These are phyloP conservation scores for Cosmorhoe ocellata DNA, from an alignment of 2,888 invertebrate species.

Conservation along the genomic window DNA sequence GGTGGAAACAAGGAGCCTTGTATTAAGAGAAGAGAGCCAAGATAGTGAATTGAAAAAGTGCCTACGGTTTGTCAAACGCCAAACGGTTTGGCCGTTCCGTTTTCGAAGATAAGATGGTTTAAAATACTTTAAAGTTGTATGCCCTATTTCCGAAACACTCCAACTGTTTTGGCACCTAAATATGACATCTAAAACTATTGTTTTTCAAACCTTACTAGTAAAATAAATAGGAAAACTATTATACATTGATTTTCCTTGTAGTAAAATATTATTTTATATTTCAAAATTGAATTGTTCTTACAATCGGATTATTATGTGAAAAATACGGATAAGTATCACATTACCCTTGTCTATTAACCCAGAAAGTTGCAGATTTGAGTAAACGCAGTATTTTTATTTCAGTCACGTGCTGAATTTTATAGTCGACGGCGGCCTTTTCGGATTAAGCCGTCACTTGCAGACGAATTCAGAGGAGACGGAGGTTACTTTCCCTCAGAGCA, in stretches of 20 bases:
- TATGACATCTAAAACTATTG: background rate
- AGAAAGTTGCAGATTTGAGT: conserved; percentile 27
- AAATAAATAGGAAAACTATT: background rate
- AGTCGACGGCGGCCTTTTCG: conserved; percentile 56
- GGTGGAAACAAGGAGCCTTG: conserved; percentile 41
- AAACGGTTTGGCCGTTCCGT: conserved; percentile 35
- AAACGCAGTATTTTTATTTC: conserved; percentile 57
- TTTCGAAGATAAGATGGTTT: conserved; percentile 19
- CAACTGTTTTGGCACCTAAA: background rate
- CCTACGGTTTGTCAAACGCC: conserved; percentile 41
- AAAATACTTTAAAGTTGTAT: background rate
- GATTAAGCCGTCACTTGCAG: conserved; percentile 74
- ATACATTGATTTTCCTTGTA: background rate
- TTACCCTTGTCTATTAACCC: conserved; percentile 20
- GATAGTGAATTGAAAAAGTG: conserved; percentile 48
- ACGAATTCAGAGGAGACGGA: conserved; percentile 56
- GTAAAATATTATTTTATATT: background rate
- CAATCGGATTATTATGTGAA: background rate
- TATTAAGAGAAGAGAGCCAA: conserved; percentile 41
- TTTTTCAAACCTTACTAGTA: too few species aligned
- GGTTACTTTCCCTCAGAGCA: conserved; percentile 32
- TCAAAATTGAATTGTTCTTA: conserved; percentile 1
- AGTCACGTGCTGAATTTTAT: conserved; percentile 66
- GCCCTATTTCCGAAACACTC: background rate
- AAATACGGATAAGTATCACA: conserved; percentile 13